Percentiles rank a stretch among this genome's conserved stretches.
These are phyloP conservation scores for Oryzias celebensis DNA, from an alignment of 2,113 vertebrate species.

Conservation along the genomic window DNA sequence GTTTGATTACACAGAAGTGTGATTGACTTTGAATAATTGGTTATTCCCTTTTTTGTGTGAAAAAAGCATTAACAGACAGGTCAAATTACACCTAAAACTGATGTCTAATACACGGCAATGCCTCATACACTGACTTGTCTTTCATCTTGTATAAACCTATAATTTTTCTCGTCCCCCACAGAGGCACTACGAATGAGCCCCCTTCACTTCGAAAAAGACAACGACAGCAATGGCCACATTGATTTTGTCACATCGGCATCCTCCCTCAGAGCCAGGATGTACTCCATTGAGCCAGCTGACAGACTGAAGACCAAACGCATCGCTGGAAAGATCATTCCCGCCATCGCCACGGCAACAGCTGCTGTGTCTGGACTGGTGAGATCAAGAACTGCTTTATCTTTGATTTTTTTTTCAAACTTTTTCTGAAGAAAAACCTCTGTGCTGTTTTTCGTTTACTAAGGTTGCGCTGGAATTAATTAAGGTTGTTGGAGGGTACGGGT, in stretches of 20 bases:
- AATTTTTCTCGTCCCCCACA: conserved; percentile 39
- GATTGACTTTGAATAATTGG: no score
- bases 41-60: no score
- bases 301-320: conserved; percentile 96
- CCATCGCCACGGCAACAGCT: conserved; percentile 97
- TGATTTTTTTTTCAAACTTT: not conserved
- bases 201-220: conserved; percentile 93
- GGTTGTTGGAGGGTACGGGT: conserved; percentile 83
- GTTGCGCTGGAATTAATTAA: conserved; percentile 95
- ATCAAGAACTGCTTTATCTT: not conserved
- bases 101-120: not conserved
- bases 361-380: conserved; percentile 95
- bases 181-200: conserved; percentile 85
- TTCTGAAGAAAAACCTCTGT: not conserved
- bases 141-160: not conserved
- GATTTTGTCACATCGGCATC: conserved; percentile 93
- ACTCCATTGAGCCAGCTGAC: conserved; percentile 91
- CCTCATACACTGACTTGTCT: no score
- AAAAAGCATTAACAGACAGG: no score
- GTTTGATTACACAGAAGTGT: no score
- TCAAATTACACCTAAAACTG: no score
- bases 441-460: conserved; percentile 62
- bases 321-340: conserved; percentile 97
- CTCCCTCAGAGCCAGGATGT: conserved; percentile 92
- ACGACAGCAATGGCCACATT: conserved; percentile 91